Conservation (phyloP, 2,888 invertebrate species). For the Lapara coniferarum region DNA sequence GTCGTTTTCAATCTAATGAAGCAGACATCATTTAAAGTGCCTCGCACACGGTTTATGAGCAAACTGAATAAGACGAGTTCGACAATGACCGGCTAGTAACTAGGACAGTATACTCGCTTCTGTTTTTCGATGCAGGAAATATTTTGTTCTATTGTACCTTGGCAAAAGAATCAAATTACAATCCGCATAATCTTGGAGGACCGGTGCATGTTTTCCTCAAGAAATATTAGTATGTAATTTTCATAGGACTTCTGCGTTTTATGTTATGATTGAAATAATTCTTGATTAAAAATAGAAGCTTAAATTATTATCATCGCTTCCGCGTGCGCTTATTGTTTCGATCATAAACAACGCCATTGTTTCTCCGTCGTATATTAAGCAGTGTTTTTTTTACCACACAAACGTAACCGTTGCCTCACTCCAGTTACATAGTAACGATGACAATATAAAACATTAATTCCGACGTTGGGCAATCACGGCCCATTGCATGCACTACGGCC, state of each 20-base stretch:
- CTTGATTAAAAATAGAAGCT: not conserved
- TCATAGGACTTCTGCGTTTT: too few species aligned
- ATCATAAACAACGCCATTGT: not conserved
- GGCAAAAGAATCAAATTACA: too few species aligned
- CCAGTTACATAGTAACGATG: slow-evolving; percentile 32
- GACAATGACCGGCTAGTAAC: too few species aligned
- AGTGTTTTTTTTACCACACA: slow-evolving; percentile 23
- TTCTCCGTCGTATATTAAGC: slow-evolving; percentile 1
- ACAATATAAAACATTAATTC: slow-evolving; percentile 33
- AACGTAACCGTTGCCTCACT: slow-evolving; percentile 33
- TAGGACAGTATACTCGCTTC: too few species aligned
- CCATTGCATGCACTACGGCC: slow-evolving; percentile 14
- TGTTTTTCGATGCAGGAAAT: too few species aligned
- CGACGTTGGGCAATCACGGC: slow-evolving; percentile 26
- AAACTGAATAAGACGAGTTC: not conserved
- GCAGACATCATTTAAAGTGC: not conserved
- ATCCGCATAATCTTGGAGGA: too few species aligned
- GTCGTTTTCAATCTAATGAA: too few species aligned
- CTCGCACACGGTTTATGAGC: not conserved
- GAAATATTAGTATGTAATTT: too few species aligned
- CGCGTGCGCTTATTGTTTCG: not conserved
- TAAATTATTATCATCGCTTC: not conserved
- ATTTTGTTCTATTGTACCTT: too few species aligned
- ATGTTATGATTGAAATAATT: too few species aligned
- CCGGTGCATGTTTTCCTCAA: too few species aligned